Evolutionary conservation across 1,140 invertebrate species (phyloP).

Genomic region (Venustaconcha ellipsiformis): DNA sequence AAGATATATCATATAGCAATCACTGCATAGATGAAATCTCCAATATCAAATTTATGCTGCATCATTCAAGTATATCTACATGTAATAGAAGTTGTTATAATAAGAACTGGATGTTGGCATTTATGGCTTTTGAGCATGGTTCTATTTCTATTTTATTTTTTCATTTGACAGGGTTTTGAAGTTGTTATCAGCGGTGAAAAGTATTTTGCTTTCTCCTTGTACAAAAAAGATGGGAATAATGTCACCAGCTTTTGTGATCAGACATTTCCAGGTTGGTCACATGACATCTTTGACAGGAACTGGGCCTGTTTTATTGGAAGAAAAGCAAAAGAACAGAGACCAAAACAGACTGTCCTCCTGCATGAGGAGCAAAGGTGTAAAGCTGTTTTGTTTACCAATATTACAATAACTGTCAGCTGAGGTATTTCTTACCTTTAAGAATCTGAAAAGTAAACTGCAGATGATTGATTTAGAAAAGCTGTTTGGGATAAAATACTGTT

Average conservation of each 20-base stretch:
- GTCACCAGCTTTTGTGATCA: conserved; percentile 68
- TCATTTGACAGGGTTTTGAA: conserved; percentile 63
- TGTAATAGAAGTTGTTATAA: too few species aligned
- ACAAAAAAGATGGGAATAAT: conserved; percentile 52
- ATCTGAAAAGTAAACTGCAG: not conserved
- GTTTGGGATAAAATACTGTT: not conserved
- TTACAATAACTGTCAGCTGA: too few species aligned
- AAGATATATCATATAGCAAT: too few species aligned
- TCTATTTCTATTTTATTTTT: conserved; percentile 5
- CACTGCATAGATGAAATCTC: too few species aligned
- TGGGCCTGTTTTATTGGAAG: conserved; percentile 68
- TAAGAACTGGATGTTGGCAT: too few species aligned
- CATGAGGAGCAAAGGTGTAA: not conserved
- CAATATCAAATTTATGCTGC: too few species aligned
- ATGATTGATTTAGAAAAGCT: not conserved
- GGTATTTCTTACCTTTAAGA: not conserved
- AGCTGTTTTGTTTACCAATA: too few species aligned
- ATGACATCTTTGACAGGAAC: conserved; percentile 68
- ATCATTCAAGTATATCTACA: too few species aligned
- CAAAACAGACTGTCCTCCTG: not conserved
- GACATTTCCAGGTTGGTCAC: conserved; percentile 70
- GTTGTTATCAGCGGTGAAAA: conserved; percentile 66
- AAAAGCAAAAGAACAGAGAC: conserved; percentile 5
- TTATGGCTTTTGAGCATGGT: too few species aligned
- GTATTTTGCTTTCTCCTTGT: conserved; percentile 71